Base-by-base conservation (phyloP, 1,140 invertebrate species). In the Aphelenchoides besseyi region DNA sequence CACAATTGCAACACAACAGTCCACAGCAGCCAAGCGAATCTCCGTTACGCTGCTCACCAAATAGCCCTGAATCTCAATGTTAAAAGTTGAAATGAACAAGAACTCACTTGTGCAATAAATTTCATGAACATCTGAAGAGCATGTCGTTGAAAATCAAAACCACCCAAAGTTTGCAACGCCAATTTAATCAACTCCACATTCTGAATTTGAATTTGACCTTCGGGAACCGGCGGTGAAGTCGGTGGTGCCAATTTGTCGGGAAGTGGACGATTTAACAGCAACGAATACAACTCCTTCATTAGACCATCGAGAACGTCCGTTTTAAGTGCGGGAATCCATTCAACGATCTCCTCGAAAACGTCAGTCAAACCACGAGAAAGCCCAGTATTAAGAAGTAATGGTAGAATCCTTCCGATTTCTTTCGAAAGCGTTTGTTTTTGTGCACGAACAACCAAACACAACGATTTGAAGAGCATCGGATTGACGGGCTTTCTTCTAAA, bases 21-120 rank as follows among this genome's bases (percentile, higher is more conserved):
- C 89, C 0, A 98, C 95, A 23, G 95, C 92, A 86, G 98, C 94
- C 55, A 97, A 85, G 23, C 95, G 89, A 0, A 98, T 91, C 84
- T 96, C 93, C 77, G 90, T 90, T 77, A 93, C 90, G 76, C 97
- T 94, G 82, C 91, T 92, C 3, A 90, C 90, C n/a, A 98, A 92
- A 83, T 95, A 92, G 2, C 92, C 92, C 89, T 76, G 8, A 85
- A 80, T 18, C 2, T 8, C 3, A 1, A 75, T 29, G 29, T 66
- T 66, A 35, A 57, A 74, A 53, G 18, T 23, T 32, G 2, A 12
- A 2, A 23, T 57, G 64, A 33, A 33, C n/a, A n/a, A 1, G 48
- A 33, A 71, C 76, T 33, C 59, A 84, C 81, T 63, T 78, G 73
- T 30, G 82, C 82, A 26, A 83, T 75, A 57, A 74, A 84, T 35